Conservation (phyloP, 2,888 invertebrate genomes). For the Patella depressa region DNA sequence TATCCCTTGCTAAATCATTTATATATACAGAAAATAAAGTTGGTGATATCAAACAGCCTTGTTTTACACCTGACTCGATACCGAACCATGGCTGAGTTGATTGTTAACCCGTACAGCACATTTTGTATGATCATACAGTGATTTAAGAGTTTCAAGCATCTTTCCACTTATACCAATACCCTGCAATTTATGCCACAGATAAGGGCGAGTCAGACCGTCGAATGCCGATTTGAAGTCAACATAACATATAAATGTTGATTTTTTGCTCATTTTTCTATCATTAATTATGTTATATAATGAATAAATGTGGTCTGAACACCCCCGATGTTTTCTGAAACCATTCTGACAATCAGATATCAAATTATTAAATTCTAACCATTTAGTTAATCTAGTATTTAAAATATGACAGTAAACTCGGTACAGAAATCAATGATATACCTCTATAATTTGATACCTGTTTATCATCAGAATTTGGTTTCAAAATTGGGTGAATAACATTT, state of each 20-base stretch:
- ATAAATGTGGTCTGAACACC: not conserved
- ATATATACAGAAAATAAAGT: not conserved
- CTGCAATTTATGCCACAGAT: not conserved
- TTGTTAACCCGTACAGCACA: not conserved
- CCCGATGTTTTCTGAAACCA: no score
- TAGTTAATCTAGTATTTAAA: no score
- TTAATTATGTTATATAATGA: slow-evolving; percentile 3
- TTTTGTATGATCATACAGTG: not conserved
- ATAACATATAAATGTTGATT: slow-evolving; percentile 8
- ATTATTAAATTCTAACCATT: no score
- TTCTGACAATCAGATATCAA: no score
- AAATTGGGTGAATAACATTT: not conserved
- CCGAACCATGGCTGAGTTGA: not conserved
- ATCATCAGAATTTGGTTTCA: not conserved
- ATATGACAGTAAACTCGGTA: no score
- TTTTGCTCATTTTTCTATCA: not conserved
- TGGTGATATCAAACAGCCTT: not conserved
- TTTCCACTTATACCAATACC: not conserved
- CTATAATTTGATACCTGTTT: not conserved
- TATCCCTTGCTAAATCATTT: no score
- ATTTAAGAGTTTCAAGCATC: not conserved
- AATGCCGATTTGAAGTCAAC: not conserved
- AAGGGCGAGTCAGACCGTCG: not conserved
- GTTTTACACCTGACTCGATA: not conserved
- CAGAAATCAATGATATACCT: not conserved